A percentile compares a stretch with the other conserved stretches of the same genome.
These are phyloP conservation scores for Dromius quadrimaculatus DNA, from an alignment of 2,888 invertebrate genomes.

Conservation along the genomic window DNA sequence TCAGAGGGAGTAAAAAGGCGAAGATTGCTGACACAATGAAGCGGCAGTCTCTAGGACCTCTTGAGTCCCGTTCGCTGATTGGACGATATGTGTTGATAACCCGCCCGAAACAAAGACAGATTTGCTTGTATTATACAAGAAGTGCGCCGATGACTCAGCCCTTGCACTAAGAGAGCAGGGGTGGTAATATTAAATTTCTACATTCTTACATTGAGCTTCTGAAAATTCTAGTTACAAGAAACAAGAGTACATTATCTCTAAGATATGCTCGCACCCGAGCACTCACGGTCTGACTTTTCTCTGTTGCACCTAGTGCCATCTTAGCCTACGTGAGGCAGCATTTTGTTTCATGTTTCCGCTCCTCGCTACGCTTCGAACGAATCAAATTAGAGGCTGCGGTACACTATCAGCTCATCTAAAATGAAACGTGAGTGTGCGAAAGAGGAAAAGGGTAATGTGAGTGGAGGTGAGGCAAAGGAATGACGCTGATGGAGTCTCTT, in stretches of 20 bases:
- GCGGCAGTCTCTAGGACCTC: conserved; percentile 17
- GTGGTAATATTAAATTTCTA: too few relatives aligned
- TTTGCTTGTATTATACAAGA: conserved; percentile 55
- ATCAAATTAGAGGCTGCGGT: conserved; percentile 38
- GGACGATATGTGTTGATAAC: conserved; percentile 60
- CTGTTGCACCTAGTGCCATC: too few relatives aligned
- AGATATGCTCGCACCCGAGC: neutral
- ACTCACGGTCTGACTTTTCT: neutral
- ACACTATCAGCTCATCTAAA: conserved; percentile 38
- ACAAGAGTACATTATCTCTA: neutral
- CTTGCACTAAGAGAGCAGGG: too few relatives aligned
- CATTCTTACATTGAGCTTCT: too few relatives aligned
- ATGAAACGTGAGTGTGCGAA: conserved; percentile 13
- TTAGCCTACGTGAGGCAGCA: neutral
- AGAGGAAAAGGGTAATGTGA: neutral
- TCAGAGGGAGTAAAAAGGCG: conserved; percentile 26
- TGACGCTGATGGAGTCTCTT: neutral
- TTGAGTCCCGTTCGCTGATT: conserved; percentile 57
- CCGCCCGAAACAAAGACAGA: conserved; percentile 60
- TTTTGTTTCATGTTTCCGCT: conserved; percentile 26
- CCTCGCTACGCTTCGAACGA: conserved; percentile 6
- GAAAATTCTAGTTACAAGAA: neutral
- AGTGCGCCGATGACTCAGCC: too few relatives aligned
- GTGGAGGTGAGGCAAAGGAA: neutral
- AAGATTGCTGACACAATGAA: conserved; percentile 46